phyloP scores from a whole-genome alignment of 2,888 invertebrate species.

The Drosophila nr. perissopoda region DNA sequence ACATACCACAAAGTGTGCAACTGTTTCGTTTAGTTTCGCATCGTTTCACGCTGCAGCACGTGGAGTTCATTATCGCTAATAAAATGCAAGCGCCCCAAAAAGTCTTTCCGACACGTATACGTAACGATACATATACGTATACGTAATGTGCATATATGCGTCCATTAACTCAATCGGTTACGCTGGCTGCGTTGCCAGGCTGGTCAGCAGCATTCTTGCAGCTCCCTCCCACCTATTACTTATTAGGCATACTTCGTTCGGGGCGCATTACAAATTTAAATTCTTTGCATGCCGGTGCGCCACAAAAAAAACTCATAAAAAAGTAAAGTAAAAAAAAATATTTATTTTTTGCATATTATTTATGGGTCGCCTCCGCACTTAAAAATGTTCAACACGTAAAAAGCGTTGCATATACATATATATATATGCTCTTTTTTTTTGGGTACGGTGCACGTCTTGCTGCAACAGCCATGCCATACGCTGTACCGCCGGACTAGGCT shows the following conservation, averaged over 20 bases:
- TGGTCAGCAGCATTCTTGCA: constrained; percentile 8
- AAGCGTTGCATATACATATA: constrained; percentile 52
- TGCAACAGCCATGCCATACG: constrained; percentile 46
- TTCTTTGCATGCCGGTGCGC: constrained; percentile 63
- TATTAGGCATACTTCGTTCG: constrained; percentile 48
- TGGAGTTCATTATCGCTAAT: constrained; percentile 76
- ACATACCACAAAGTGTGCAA: constrained; percentile 49
- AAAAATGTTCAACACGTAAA: constrained; percentile 74
- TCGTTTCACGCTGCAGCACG: constrained; percentile 49
- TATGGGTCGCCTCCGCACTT: constrained; percentile 56
- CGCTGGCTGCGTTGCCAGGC: constrained; percentile 30
- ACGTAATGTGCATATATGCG: constrained; percentile 30
- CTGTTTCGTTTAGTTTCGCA: constrained; percentile 50
- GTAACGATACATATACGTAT: constrained; percentile 19
- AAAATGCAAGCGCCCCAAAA: constrained; percentile 63
- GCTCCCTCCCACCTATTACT: constrained; percentile 24
- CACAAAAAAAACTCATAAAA: constrained; percentile 1
- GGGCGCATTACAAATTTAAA: constrained; percentile 69
- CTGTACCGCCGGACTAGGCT: constrained; percentile 68
- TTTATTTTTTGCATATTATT: constrained; percentile 70
- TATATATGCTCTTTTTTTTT: constrained; percentile 10
- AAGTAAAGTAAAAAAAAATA: constrained; percentile 30
- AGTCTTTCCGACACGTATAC: constrained; percentile 4
- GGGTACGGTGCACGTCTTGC: constrained; percentile 9
- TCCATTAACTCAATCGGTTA: constrained; percentile 21